Conservation (phyloP, 2,113 vertebrate species). For the Argyrosomus japonicus region DNA sequence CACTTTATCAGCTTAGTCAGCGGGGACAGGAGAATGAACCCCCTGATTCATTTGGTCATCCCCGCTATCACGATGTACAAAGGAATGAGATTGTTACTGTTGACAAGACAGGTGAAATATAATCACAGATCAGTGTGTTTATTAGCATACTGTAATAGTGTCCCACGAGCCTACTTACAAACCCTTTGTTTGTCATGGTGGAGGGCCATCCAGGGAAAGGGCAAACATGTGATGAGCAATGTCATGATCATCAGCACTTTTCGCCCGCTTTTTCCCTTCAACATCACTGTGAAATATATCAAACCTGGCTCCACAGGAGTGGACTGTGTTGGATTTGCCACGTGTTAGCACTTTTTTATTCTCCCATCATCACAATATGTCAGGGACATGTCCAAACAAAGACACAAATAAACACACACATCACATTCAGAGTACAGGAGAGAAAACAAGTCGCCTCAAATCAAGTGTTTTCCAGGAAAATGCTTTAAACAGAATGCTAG, state of each 20-base stretch:
- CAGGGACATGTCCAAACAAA: background rate
- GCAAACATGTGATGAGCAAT: slow-evolving; percentile 14
- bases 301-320: slow-evolving; percentile 19
- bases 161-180: slow-evolving; percentile 12
- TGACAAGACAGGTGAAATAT: slow-evolving; percentile 2
- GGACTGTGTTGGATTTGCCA: background rate
- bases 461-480: background rate
- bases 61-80: background rate
- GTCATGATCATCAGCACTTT: slow-evolving; percentile 51
- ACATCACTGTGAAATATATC: slow-evolving; percentile 20
- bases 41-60: background rate
- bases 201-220: slow-evolving; percentile 11
- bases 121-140: slow-evolving; percentile 21
- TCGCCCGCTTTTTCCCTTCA: background rate
- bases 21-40: slow-evolving; percentile 7
- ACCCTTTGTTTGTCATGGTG: background rate
- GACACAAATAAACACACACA: background rate
- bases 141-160: slow-evolving; percentile 33
- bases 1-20: slow-evolving; percentile 40
- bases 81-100: slow-evolving; percentile 4
- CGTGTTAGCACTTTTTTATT: slow-evolving; percentile 3
- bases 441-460: background rate
- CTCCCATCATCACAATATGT: slow-evolving; percentile 21
- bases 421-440: too few species aligned
- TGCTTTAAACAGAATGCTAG: background rate